These are phyloP conservation scores for Drosophila funebris DNA, from an alignment of 1,140 invertebrate genomes.

Conservation along the genomic window DNA sequence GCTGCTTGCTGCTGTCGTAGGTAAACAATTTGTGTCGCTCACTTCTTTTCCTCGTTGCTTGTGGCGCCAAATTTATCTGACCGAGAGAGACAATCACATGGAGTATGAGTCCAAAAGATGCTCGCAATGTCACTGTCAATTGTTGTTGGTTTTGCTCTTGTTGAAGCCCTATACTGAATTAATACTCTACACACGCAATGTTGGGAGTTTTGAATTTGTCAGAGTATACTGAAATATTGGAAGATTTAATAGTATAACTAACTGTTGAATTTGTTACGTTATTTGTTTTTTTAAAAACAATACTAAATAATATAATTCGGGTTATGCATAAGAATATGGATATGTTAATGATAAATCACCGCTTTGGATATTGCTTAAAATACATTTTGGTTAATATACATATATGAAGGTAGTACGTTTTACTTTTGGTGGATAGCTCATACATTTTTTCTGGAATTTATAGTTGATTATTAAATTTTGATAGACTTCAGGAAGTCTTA, in stretches of 20 bases:
- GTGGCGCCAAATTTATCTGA: conserved; percentile 31
- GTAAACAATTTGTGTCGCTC: conserved; percentile 46
- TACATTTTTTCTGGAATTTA: not conserved
- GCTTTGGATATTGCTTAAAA: not conserved
- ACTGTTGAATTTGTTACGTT: too few species aligned
- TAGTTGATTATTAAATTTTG: conserved; percentile 1
- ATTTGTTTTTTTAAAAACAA: too few species aligned
- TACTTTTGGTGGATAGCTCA: not conserved
- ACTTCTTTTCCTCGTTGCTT: conserved; percentile 42
- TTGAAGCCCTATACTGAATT: conserved; percentile 59
- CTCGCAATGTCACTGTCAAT: conserved; percentile 72
- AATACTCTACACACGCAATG: conserved; percentile 17
- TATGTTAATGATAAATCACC: not conserved
- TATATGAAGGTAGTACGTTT: not conserved
- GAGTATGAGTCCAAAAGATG: conserved; percentile 32
- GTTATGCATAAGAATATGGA: not conserved
- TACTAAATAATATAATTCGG: too few species aligned
- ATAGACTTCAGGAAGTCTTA: conserved; percentile 3
- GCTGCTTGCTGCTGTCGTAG: conserved; percentile 28
- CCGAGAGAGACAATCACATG: conserved; percentile 11
- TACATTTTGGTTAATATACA: too few species aligned
- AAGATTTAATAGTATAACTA: too few species aligned
- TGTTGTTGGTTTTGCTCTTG: conserved; percentile 41
- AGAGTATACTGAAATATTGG: not conserved
- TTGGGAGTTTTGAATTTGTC: not conserved